A percentile compares a stretch with the other conserved stretches of the same genome.
Conservation (phyloP, 2,888 invertebrate genomes). For the Agrochola lychnidis region DNA sequence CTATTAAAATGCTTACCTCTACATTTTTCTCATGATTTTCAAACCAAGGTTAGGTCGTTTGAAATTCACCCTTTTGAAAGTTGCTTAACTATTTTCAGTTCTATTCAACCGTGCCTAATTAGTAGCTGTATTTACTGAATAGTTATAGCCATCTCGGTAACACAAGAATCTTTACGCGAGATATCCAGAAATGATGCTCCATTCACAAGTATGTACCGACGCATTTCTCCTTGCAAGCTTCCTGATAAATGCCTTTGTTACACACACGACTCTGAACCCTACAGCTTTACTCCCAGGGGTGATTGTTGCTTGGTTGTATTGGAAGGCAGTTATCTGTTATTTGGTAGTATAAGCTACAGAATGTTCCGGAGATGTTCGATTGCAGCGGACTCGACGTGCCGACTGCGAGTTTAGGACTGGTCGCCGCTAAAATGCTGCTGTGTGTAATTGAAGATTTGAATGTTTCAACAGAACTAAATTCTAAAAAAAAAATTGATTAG, state of each 20-base stretch:
- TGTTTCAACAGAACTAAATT: no score
- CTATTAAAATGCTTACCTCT: no score
- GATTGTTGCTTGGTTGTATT: conserved; percentile 17
- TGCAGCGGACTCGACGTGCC: conserved; percentile 75
- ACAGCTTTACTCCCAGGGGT: neutral
- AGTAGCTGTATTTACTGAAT: conserved; percentile 1
- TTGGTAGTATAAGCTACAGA: conserved; percentile 74
- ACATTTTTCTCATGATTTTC: neutral
- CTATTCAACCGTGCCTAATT: conserved; percentile 31
- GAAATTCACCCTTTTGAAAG: neutral
- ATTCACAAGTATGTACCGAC: conserved; percentile 65
- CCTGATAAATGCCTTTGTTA: conserved; percentile 52
- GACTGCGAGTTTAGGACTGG: conserved; percentile 66
- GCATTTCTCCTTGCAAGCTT: conserved; percentile 67
- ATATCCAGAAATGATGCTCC: conserved; percentile 63
- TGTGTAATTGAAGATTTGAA: neutral
- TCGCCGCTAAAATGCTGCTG: conserved; percentile 70
- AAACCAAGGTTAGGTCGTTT: accelerated
- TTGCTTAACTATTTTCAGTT: neutral
- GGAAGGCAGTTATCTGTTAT: conserved; percentile 68
- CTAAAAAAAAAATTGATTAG: no score
- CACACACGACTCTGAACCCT: conserved; percentile 6
- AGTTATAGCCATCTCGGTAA: conserved; percentile 34
- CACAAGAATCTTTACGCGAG: conserved; percentile 61
- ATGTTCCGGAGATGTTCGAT: conserved; percentile 79